Percentiles rank a stretch among this genome's conserved stretches.
phyloP scores from a whole-genome alignment of 2,888 invertebrate genomes.

The Spilarctia lutea region DNA sequence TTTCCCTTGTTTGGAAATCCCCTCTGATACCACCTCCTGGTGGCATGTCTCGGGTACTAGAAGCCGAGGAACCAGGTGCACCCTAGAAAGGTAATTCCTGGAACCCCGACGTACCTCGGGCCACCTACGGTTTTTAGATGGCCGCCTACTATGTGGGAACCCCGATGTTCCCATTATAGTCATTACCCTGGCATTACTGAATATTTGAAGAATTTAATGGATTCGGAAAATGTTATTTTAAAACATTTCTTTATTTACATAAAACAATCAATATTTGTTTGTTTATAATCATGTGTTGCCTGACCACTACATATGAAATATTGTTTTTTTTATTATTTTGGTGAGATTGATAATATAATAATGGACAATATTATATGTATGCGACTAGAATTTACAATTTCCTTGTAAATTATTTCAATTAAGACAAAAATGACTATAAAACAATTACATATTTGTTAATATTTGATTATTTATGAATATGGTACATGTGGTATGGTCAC shows the following conservation, averaged over 20 bases:
- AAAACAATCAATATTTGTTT: too few species aligned
- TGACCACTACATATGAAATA: background rate
- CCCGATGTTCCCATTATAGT: too few species aligned
- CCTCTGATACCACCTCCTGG: too few species aligned
- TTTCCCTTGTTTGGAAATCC: too few species aligned
- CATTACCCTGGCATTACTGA: background rate
- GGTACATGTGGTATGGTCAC: background rate
- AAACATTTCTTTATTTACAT: background rate
- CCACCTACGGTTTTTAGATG: too few species aligned
- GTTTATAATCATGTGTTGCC: background rate
- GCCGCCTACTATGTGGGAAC: too few species aligned
- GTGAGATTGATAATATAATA: background rate
- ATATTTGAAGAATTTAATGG: background rate
- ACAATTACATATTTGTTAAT: too few species aligned
- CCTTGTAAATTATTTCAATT: background rate
- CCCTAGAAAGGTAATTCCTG: too few species aligned
- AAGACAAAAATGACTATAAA: background rate
- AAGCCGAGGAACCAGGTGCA: too few species aligned
- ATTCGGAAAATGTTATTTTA: background rate
- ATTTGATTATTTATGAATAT: too few species aligned
- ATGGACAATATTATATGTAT: background rate
- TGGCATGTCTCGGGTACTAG: too few species aligned
- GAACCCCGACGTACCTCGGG: too few species aligned
- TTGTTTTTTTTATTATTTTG: background rate
- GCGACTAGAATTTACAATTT: background rate